Base-by-base conservation (phyloP, 92 coral and sea anemone genomes). In the Diadumene lineata region DNA sequence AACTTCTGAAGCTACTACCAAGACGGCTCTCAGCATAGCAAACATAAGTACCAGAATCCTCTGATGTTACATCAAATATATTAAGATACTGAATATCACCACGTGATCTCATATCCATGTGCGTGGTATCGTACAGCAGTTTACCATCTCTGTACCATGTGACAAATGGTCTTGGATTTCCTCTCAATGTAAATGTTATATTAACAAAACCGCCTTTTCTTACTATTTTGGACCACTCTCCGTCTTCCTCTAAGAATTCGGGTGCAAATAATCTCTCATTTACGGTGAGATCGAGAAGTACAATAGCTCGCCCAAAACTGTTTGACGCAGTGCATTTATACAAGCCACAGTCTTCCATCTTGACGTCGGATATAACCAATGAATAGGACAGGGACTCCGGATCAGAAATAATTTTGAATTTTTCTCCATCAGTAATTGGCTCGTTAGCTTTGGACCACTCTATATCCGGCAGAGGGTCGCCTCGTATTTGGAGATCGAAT, bases 121-220 rank as follows among this genome's bases (percentile, higher is more conserved):
- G 90, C 55, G 94, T 85, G 15, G 89, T 86, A 74, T 96, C 89
- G 32, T 82, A 81, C 62, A 96, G 43, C 7, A 89, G 83, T 22
- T 66, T 60, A 19, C 87, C 91, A 78, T 96, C 94, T 68, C 88
- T 96, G 74, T 81, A 81, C 99, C 99, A 96, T 60, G 94, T 89
- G 11, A 96, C 84, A 50, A 88, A 77, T 22, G 99, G 99, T 57
- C 81, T 83, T 0, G 99, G 99, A 56, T 84, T 92, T 19, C 99
- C 99, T 32, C 84, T 86, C 46, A 92, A 76, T 30, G 80, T 81
- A 29, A 87, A 97, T 26, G 75, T 80, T 0, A 96, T 76, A 27
- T 83, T 88, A 23, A 85, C 79, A 50, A 93, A 93, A 29, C 82
- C 88, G 23, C 97, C 97, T 78, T 89, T 92, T 17, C 76, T 73